Evolutionary conservation across 2,888 invertebrate genomes (phyloP).

Genomic region (Chloromyia formosa): DNA sequence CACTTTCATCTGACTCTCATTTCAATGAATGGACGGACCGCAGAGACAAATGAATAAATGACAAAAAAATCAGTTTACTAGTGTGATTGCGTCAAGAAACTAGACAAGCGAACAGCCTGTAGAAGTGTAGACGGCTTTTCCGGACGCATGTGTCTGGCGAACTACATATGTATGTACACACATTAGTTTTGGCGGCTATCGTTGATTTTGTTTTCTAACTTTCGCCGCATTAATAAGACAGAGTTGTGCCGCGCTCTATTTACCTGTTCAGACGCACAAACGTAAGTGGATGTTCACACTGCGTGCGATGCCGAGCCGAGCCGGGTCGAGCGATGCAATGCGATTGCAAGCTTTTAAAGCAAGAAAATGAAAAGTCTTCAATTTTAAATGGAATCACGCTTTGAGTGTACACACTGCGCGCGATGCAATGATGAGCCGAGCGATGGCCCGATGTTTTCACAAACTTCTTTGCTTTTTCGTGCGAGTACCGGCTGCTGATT

Average conservation of each 20-base stretch:
- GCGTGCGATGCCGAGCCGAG: too few relatives aligned
- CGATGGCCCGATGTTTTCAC: too few relatives aligned
- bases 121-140: not conserved
- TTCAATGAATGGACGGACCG: not conserved
- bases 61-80: not conserved
- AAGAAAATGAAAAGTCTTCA: too few relatives aligned
- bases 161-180: not conserved
- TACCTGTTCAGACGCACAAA: not conserved
- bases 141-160: not conserved
- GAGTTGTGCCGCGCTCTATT: slow-evolving; percentile 8
- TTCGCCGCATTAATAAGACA: slow-evolving; percentile 1
- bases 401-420: too few relatives aligned
- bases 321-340: too few relatives aligned
- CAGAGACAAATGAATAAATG: not conserved
- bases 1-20: not conserved
- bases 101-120: not conserved
- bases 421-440: too few relatives aligned
- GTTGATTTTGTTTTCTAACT: not conserved
- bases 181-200: not conserved
- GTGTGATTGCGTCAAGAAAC: not conserved
- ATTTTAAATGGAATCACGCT: too few relatives aligned
- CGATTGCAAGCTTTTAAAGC: too few relatives aligned
- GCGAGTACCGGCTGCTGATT: too few relatives aligned
- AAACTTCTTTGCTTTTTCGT: too few relatives aligned
- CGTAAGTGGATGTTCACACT: too few relatives aligned